Evolutionary conservation across 2,888 invertebrate species (phyloP).

Genomic region (Xylota segnis): DNA sequence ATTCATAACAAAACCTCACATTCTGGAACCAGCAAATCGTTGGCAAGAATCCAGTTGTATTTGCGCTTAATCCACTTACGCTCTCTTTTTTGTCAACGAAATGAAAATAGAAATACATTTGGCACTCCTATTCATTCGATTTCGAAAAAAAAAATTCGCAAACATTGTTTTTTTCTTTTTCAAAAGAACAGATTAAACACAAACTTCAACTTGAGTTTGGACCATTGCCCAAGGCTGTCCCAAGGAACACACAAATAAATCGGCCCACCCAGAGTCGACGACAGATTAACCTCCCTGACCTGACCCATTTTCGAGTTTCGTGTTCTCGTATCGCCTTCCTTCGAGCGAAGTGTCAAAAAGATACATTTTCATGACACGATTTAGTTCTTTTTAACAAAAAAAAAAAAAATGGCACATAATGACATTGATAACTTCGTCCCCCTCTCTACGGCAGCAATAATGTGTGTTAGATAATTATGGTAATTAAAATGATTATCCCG

Average conservation of each 20-base stretch:
- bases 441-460: not conserved
- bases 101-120: not conserved
- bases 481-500: conserved; percentile 71
- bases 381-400: not conserved
- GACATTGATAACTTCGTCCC: conserved; percentile 48
- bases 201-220: conserved; percentile 61
- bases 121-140: not conserved
- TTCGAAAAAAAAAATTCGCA: not conserved
- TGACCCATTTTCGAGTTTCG: conserved; percentile 34
- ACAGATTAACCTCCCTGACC: conserved; percentile 57
- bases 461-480: conserved; percentile 59
- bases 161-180: conserved; percentile 1
- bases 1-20: not conserved
- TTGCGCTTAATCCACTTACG: not conserved
- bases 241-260: conserved; percentile 23
- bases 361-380: conserved; percentile 9
- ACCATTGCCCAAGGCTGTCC: conserved; percentile 62
- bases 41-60: not conserved
- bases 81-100: not conserved
- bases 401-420: not conserved
- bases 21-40: not conserved
- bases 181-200: conserved; percentile 21
- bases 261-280: conserved; percentile 35
- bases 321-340: conserved; percentile 15
- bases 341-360: conserved; percentile 21